Evolutionary conservation across 2,797 vertebrate species (phyloP), one percentile per base, ranked within the genome.

Genomic region (Lacerta viridis): DNA sequence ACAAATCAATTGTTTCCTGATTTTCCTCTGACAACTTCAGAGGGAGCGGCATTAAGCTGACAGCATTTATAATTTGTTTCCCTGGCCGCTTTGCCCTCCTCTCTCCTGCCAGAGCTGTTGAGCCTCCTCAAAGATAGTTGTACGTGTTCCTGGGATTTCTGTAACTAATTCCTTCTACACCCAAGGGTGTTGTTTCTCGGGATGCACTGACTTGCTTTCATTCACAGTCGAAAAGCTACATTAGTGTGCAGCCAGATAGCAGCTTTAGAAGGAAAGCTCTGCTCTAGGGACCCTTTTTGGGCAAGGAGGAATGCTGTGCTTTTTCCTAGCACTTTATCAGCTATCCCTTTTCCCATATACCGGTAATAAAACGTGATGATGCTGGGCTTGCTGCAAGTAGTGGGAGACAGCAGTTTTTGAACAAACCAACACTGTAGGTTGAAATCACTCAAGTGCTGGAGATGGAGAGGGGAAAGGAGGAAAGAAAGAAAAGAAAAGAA

Each of bases 1-100:
- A 29, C 64, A 80, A 86, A 80, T 86, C 76, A 86, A 10, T 86
- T 79, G 41, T 84, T 84, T 75, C 83, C 71, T 66, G 55, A 55
- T 39, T 80, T 72, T 71, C 85, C 33, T 71, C 43, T 80, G 85
- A 80, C 77, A 80, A 55, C 76, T 86, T 80, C 66, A 27, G 43
- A 55, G 76, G 64, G 77, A 79, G 39, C 27, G 76, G 25, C 7
- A 7, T 39, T 69, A 78, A 78, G n/a, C 64, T 55, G 66, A 86
- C 61, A 55, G 43, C 43, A 43, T 29, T 69, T 79, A 33, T 69
- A 29, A 39, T 80, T 55, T 80, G 75, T 36, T 71, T 71, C 33
- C 76, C 23, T 39, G 7, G 61, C 46, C 5, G 64, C 64, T 36
- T 71, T 86, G 64, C 41, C 77, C 76, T 55, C 69, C 25, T 17